Evolutionary conservation across 1,140 invertebrate genomes (phyloP), one percentile per base, ranked within the genome.

Genomic region (Camponotus pennsylvanicus): DNA sequence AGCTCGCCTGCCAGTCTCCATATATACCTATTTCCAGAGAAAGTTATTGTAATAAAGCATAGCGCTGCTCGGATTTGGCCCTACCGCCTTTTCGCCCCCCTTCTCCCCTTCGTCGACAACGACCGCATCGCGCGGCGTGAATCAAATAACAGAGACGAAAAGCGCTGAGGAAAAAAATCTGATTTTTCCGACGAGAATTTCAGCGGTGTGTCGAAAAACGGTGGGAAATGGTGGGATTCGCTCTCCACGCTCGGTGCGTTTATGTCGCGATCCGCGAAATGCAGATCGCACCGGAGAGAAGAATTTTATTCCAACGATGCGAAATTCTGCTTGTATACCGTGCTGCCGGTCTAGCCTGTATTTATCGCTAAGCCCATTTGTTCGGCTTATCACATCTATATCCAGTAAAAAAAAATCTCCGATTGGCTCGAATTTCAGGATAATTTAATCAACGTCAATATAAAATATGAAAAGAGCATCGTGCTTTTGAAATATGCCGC

Each of bases 21-120:
- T 85, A 78, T 78, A 85, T 85, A 77, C 34, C 59, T 34, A 78
- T 85, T 78, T 85, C 71, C 34, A 66, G 75, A 67, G 82, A 32
- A 85, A 85, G 82, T 85, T 85, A 85, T 85, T 85, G 82, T 85
- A 85, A 85, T 85, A 85, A 85, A 85, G 71, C 63, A 85, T 57
- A 49, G 70, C n/a, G 55, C 21, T 37, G 45, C 61, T 57, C 21
- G 73, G 61, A 85, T 85, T 85, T 78, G 21, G 61, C 13, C 21
- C 34, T n/a, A 45, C 15, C 57, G 32, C n/a, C 66, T 37, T 63
- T 34, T 27, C 34, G 5, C 6, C 6, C 42, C 21, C 1, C 2
- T 32, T 15, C 11, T 1, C 6, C 13, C 6, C 13, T 21, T 45
- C 42, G n/a, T 5, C 79, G 79, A 75, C 73, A 83, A 83, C 59